Conservation (phyloP, 2,888 invertebrate species). For the Pachymerium ferrugineum region DNA sequence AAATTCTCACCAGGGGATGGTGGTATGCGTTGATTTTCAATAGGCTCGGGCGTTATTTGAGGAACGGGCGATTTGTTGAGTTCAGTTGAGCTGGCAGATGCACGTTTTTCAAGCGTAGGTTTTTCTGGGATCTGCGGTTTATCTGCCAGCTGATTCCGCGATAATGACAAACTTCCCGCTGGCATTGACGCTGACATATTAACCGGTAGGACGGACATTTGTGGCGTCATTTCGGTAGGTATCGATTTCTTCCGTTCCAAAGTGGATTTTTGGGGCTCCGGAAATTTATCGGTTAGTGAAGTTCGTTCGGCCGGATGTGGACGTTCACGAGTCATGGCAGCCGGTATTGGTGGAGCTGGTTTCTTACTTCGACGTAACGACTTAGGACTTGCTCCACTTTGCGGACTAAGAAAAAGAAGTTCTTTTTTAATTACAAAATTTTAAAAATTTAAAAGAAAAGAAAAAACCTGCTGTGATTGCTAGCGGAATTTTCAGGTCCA, state of each 20-base stretch:
- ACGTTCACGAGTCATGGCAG: constrained; percentile 7
- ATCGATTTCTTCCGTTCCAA: neutral
- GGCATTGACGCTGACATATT: neutral
- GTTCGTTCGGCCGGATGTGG: neutral
- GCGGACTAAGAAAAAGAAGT: constrained; percentile 25
- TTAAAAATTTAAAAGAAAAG: constrained; percentile 47
- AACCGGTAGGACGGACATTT: neutral
- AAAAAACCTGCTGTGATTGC: constrained; percentile 27
- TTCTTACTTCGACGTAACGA: constrained; percentile 68
- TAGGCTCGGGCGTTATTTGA: neutral
- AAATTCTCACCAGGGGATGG: neutral
- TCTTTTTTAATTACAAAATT: too few species aligned
- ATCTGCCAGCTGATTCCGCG: neutral
- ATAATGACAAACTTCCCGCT: neutral
- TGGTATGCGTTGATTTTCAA: neutral
- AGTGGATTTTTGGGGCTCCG: neutral
- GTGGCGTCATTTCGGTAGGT: neutral
- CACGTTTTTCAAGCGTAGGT: neutral
- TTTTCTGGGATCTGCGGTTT: constrained; percentile 23
- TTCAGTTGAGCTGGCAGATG: neutral
- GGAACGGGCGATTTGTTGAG: neutral
- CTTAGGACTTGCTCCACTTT: constrained; percentile 57
- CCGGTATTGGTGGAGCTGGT: constrained; percentile 50
- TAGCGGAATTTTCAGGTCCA: neutral
- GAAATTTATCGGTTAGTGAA: neutral